phyloP scores from a whole-genome alignment of 2,113 vertebrate genomes.

The Microtus richardsoni region DNA sequence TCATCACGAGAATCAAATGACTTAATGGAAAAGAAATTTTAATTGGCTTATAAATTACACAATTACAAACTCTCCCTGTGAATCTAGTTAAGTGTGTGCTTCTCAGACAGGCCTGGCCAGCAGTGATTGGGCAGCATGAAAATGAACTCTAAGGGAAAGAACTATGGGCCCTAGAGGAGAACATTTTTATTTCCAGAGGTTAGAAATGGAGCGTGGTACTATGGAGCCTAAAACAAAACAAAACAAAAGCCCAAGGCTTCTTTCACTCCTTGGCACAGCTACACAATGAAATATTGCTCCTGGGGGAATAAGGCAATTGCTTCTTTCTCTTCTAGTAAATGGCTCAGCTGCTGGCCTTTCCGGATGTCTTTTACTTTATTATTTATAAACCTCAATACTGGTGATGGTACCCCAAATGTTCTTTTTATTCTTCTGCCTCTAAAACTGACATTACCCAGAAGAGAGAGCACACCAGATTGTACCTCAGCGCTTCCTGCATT shows the following conservation, averaged over 20 bases:
- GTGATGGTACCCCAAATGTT: not conserved
- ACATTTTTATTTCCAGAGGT: slow-evolving; percentile 45
- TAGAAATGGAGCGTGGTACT: slow-evolving; percentile 27
- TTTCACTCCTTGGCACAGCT: not conserved
- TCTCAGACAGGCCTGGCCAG: not conserved
- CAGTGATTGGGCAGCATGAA: slow-evolving; percentile 7
- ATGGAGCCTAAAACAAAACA: not conserved
- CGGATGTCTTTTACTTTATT: not conserved
- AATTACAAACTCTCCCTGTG: slow-evolving; percentile 62
- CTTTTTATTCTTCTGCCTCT: not conserved
- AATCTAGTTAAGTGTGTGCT: slow-evolving; percentile 56
- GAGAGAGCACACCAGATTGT: not conserved
- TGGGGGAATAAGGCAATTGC: not conserved
- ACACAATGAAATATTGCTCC: not conserved
- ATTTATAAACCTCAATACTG: not conserved
- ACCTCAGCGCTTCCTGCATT: not conserved
- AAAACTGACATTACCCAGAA: not conserved
- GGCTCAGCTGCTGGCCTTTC: slow-evolving; percentile 23
- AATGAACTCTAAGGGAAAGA: slow-evolving; percentile 2
- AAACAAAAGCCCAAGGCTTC: slow-evolving; percentile 4
- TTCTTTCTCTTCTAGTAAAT: slow-evolving; percentile 58
- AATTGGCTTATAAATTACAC: slow-evolving; percentile 19
- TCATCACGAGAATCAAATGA: slow-evolving; percentile 67
- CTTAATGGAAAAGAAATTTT: slow-evolving; percentile 69
- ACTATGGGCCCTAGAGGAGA: slow-evolving; percentile 21